Evolutionary conservation across 2,797 vertebrate species (phyloP), one percentile per base, ranked within the genome.

Genomic region (Pseudomugil gertrudae): DNA sequence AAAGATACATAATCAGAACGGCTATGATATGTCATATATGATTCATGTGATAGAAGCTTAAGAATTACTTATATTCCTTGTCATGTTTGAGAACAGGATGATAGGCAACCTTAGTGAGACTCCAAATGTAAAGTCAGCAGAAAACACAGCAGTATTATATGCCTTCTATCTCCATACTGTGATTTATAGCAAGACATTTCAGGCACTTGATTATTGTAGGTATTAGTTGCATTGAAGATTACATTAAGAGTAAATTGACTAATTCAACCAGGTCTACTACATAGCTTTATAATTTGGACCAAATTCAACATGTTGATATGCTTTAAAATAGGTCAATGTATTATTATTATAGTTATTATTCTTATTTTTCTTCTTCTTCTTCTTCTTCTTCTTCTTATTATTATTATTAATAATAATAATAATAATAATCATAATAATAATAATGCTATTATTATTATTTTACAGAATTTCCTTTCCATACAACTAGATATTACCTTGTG

Each of bases 251-350:
- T 70, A 55, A 72, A 79, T 77, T 29, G 36, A 66, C 29, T 66
- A 0, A 50, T 78, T 87, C 78, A n/a, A 38, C 2, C 21, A 62
- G 66, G 33, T 66, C 54, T 55, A 21, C 32, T 11, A 27, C 29
- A 61, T 23, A 8, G 63, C 48, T 33, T 55, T 67, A 15, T 66
- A 56, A 45, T 65, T 59, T 57, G 55, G 38, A 56, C 51, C 24
- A 65, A 56, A 78, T 67, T 84, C 76, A 85, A 76, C 81, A 75
- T 26, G 40, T 57, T 43, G 10, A 62, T 30, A 33, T 45, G 53
- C 79, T 73, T 82, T 87, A 63, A 87, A 91, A n/a, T n/a, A n/a
- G n/a, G n/a, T n/a, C n/a, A n/a, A n/a, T n/a, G n/a, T n/a, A n/a
- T n/a, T n/a, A n/a, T n/a, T n/a, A n/a, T n/a, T n/a, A n/a, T n/a